Evolutionary conservation across 1,140 invertebrate species (phyloP).

Genomic region (Telenomus remus): DNA sequence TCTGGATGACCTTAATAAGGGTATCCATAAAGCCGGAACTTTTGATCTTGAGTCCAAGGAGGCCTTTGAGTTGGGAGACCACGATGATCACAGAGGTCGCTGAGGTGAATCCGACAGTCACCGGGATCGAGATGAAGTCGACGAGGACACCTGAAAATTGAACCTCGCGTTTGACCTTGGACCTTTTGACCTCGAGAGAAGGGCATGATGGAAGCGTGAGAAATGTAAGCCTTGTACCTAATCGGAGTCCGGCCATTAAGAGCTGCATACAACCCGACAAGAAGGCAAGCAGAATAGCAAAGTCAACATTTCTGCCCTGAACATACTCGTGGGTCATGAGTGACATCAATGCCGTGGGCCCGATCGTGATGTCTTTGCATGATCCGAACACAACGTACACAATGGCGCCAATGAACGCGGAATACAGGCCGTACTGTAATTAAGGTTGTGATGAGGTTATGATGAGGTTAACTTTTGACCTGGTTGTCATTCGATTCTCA

Average conservation of each 20-base stretch:
- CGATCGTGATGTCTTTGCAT: slow-evolving; percentile 93
- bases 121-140: slow-evolving; percentile 95
- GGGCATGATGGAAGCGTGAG: slow-evolving; percentile 3
- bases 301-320: slow-evolving; percentile 81
- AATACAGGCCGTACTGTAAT: slow-evolving; percentile 91
- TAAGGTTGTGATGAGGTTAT: too few species aligned
- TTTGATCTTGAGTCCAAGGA: slow-evolving; percentile 86
- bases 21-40: slow-evolving; percentile 84
- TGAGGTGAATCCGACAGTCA: slow-evolving; percentile 94
- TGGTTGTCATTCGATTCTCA: too few species aligned
- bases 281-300: slow-evolving; percentile 90
- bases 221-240: slow-evolving; percentile 77
- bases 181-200: slow-evolving; percentile 4
- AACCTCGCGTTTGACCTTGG: slow-evolving; percentile 2
- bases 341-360: slow-evolving; percentile 89
- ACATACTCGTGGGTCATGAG: slow-evolving; percentile 88
- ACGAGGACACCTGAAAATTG: slow-evolving; percentile 88
- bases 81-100: slow-evolving; percentile 95
- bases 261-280: slow-evolving; percentile 88
- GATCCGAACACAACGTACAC: slow-evolving; percentile 93
- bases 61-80: slow-evolving; percentile 89
- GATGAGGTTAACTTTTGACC: too few species aligned
- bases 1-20: slow-evolving; percentile 78
- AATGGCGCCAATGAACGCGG: slow-evolving; percentile 93
- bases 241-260: slow-evolving; percentile 87